These are phyloP conservation scores for Drosophila pseudotakahashii DNA, from an alignment of 2,888 invertebrate genomes.

Conservation along the genomic window DNA sequence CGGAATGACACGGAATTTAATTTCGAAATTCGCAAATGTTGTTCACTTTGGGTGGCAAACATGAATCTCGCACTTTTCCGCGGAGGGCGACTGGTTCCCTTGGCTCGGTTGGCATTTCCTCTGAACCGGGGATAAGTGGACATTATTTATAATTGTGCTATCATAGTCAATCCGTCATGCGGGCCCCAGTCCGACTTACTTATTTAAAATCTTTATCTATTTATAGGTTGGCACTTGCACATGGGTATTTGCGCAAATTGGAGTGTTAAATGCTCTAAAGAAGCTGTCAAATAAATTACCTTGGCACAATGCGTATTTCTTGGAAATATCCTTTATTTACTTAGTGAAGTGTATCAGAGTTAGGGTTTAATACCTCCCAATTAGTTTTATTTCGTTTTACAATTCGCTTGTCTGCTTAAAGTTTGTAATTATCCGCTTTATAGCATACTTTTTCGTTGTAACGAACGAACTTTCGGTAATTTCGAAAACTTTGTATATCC, in stretches of 20 bases:
- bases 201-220: slow-evolving; percentile 8
- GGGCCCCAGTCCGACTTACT: slow-evolving; percentile 1
- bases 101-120: slow-evolving; percentile 47
- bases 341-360: no score
- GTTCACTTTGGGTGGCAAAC: slow-evolving; percentile 82
- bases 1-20: slow-evolving; percentile 82
- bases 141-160: slow-evolving; percentile 61
- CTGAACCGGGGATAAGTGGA: slow-evolving; percentile 34
- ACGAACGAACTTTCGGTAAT: slow-evolving; percentile 24
- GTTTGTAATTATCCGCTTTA: slow-evolving; percentile 25
- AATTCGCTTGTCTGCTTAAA: slow-evolving; percentile 12
- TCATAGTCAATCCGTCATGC: slow-evolving; percentile 49
- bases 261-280: slow-evolving; percentile 39
- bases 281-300: slow-evolving; percentile 47
- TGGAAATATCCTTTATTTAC: background rate
- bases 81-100: slow-evolving; percentile 29
- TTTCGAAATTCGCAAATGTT: slow-evolving; percentile 80
- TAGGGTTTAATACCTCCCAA: background rate
- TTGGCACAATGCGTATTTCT: background rate
- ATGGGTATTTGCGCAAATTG: slow-evolving; percentile 16
- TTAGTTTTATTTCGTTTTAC: background rate
- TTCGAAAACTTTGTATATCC: slow-evolving; percentile 37
- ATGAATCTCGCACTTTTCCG: slow-evolving; percentile 54
- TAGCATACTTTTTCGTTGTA: slow-evolving; percentile 27
- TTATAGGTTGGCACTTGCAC: slow-evolving; percentile 13